Base-by-base conservation (phyloP, 2,888 invertebrate species). In the Copidosoma aretas region DNA sequence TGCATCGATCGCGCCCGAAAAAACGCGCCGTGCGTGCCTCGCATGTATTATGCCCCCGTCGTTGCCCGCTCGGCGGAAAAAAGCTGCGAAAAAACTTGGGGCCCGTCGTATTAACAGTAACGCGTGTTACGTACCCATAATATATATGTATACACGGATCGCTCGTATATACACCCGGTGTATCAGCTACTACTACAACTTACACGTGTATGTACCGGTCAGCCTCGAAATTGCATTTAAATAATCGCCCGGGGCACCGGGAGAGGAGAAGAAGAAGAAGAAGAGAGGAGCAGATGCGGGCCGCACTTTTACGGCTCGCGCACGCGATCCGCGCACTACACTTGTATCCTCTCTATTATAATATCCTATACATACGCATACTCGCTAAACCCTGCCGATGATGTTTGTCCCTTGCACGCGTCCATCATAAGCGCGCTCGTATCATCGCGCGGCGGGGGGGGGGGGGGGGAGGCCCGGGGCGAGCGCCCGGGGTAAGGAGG, bases 191-290 rank as follows among this genome's bases (percentile, higher is more conserved):
- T 15, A 17, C n/a, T n/a, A 41, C 10, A 14, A 14, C 41, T 41
- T 41, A 14, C 41, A 54, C 54, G 25, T 24, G 54, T 14, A 24
- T 24, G 15, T 12, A 12, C 53, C 43, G 10, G 17, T 51, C 25
- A 32, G 46, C 52, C n/a, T 60, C 65, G 62, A 66, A 70, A 70
- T 70, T 70, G 62, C 69, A 66, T 70, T 70, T 70, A 66, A 70
- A 70, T 66, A 66, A 70, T 70, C 61, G 69, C 65, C 65, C 62
- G 65, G 59, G 62, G 69, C 52, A n/a, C 8, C 32, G 32, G 8
- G 32, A 32, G n/a, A n/a, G n/a, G n/a, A n/a, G n/a, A n/a, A n/a
- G n/a, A n/a, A n/a, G n/a, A n/a, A 8, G 32, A 32, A 8, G 32
- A 32, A 3, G 32, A 32, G 32, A 3, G 32, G 53, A 12, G 65